A percentile compares a stretch with the other conserved stretches of the same genome.
Conservation (phyloP, 2,888 invertebrate species). For the Pyrrhia umbra region DNA sequence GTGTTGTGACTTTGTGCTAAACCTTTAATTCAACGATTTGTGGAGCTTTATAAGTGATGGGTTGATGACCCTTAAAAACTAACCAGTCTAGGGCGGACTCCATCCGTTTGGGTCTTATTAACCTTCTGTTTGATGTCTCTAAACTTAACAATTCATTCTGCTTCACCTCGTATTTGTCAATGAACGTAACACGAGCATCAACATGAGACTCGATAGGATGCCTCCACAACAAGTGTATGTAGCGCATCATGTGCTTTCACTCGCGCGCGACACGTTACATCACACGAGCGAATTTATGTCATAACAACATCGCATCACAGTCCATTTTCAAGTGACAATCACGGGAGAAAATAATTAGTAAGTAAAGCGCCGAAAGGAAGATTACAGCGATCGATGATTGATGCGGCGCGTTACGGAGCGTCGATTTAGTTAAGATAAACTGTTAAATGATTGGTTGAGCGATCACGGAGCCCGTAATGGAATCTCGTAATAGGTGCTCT, state of each 20-base stretch:
- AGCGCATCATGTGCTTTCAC: constrained; percentile 52
- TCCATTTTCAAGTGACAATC: constrained; percentile 36
- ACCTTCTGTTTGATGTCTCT: not conserved
- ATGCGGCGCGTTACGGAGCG: constrained; percentile 22
- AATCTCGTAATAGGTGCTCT: constrained; percentile 45
- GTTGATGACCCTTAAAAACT: too few species aligned
- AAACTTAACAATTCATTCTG: not conserved
- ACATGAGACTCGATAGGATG: constrained; percentile 26
- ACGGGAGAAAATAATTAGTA: constrained; percentile 61
- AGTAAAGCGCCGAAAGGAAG: constrained; percentile 56
- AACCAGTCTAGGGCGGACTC: too few species aligned
- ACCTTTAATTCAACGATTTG: not conserved
- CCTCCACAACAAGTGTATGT: constrained; percentile 39
- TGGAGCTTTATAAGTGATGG: not conserved
- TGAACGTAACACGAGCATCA: not conserved
- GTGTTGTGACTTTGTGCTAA: not conserved
- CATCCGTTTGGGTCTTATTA: not conserved
- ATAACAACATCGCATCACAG: constrained; percentile 24
- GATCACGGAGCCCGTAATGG: constrained; percentile 31
- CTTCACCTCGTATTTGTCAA: not conserved
- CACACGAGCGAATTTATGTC: constrained; percentile 39
- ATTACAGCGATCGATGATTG: constrained; percentile 50
- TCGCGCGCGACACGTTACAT: constrained; percentile 35
- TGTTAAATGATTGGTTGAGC: constrained; percentile 30
- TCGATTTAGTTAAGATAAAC: constrained; percentile 46